Evolutionary conservation across 2,797 vertebrate genomes (phyloP), one percentile per base, ranked within the genome.

Genomic region (Muscicapa comitata): DNA sequence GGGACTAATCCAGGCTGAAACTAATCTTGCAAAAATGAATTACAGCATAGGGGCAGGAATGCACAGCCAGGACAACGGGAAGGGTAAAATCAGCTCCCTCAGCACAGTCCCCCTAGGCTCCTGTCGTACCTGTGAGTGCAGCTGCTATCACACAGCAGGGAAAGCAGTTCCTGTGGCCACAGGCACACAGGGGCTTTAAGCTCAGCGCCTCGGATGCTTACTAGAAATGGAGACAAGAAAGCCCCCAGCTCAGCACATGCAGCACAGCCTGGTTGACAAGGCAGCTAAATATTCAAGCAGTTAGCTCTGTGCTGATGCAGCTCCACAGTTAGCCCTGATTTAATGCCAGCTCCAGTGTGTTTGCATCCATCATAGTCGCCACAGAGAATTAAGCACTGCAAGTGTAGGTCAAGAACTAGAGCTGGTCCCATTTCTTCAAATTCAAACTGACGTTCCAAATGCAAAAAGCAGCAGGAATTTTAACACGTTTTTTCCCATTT

Each of bases 381-480:
- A 83, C 61, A 73, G 71, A 95, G 57, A 95, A 93, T 96, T 89
- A 92, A 97, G 65, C 74, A 51, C 53, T 79, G 80, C 71, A 67
- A 81, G 84, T 67, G 68, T 17, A 79, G 86, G 86, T 93, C 91
- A 92, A 77, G 86, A 96, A 79, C 65, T 76, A 92, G 51, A 92
- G 80, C 47, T 45, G 37, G 29, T 68, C 51, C 48, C 12, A 4
- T 76, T 92, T 86, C 57, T 82, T 87, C 63, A 62, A 76, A 91
- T 67, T 67, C 74, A 78, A 81, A 79, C 18, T 86, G 77, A 29
- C 3, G 1, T 48, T 90, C 33, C n/a, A 55, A 88, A 86, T 26
- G n/a, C 63, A 71, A 94, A 88, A 84, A 83, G 25, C 23, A 48
- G 50, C 38, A 80, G 31, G 33, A 90, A 51, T 72, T 78, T 81